Evolutionary conservation across 2,888 invertebrate species (phyloP).

Genomic region (Odontothrips loti): DNA sequence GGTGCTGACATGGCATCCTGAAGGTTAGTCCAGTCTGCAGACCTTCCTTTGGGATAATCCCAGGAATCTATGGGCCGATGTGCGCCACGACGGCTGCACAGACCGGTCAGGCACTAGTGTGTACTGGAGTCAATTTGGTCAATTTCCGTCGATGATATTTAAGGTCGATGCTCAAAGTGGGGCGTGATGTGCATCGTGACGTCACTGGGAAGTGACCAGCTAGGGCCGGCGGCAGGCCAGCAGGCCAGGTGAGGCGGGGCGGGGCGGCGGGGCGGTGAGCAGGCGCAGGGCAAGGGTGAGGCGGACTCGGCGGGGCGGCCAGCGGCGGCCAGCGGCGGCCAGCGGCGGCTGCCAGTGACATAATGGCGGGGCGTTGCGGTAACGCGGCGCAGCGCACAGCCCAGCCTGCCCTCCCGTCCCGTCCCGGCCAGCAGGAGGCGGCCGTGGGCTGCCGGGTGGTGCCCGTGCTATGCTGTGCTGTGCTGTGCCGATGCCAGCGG

Average conservation of each 20-base stretch:
- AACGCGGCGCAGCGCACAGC: background rate
- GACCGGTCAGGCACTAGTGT: no score
- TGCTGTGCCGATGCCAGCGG: no score
- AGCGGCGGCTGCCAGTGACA: background rate
- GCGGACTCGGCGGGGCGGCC: background rate
- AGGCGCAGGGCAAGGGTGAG: background rate
- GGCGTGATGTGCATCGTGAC: background rate
- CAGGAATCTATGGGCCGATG: no score
- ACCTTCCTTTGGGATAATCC: no score
- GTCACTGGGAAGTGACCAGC: background rate
- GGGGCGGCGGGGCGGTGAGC: background rate
- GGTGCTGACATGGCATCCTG: background rate
- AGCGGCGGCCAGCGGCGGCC: background rate
- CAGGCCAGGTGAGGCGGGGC: background rate
- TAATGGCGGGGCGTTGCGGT: conserved; percentile 4
- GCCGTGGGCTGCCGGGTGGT: background rate
- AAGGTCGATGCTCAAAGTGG: no score
- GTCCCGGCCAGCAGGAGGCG: background rate
- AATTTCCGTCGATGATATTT: no score
- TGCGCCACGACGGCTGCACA: no score
- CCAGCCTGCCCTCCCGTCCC: background rate
- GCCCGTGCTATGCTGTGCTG: no score
- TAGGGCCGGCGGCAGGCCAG: background rate
- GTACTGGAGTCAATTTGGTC: no score
- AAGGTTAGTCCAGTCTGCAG: background rate